Percentiles rank a stretch among this genome's conserved stretches.
Conservation (phyloP, 2,113 vertebrate genomes). For the Rana temporaria region DNA sequence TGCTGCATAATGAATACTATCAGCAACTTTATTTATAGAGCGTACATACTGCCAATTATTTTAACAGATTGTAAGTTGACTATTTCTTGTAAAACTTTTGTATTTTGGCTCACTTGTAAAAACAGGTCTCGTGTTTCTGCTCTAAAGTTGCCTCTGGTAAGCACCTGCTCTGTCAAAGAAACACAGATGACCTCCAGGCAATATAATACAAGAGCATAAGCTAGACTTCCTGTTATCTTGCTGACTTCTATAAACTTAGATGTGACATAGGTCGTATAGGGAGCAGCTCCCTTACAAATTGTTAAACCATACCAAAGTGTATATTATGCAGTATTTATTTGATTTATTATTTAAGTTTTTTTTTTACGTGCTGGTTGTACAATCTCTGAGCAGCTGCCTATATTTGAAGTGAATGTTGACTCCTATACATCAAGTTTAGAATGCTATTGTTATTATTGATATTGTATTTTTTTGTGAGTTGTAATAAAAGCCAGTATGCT, state of each 20-base stretch:
- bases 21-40: no score
- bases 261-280: background rate
- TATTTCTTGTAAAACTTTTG: background rate
- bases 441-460: no score
- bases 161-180: slow-evolving; percentile 28
- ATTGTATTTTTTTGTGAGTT: no score
- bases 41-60: no score
- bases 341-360: no score
- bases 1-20: no score
- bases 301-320: background rate
- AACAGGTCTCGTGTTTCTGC: slow-evolving; percentile 8
- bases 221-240: background rate
- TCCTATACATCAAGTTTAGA: no score
- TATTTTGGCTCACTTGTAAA: background rate
- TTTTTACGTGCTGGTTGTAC: no score
- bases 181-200: slow-evolving; percentile 22
- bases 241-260: background rate
- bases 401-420: no score
- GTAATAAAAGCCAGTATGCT: no score
- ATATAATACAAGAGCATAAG: slow-evolving; percentile 22
- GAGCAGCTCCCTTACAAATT: background rate
- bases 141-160: slow-evolving; percentile 6
- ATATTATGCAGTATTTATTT: no score
- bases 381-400: no score
- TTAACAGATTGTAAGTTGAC: background rate